A percentile compares a stretch with the other conserved stretches of the same genome.
phyloP scores from a whole-genome alignment of 1,140 invertebrate species.

The Drosophila busckii region DNA sequence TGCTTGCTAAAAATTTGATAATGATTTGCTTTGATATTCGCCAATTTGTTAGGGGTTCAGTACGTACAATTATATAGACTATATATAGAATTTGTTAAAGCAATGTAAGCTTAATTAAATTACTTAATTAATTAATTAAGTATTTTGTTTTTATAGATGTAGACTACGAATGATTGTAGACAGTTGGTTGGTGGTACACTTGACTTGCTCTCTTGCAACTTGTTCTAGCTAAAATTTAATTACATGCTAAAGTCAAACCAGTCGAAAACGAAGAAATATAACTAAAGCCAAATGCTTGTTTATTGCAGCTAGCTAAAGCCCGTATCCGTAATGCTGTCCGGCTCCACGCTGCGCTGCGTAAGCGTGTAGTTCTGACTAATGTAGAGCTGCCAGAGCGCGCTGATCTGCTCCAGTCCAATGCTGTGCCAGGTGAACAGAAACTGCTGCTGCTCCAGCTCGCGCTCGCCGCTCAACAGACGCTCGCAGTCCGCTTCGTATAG shows the following conservation, averaged over 20 bases:
- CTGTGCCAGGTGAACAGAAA: slow-evolving; percentile 83
- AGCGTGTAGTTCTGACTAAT: slow-evolving; percentile 34
- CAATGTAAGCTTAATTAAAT: too few relatives aligned
- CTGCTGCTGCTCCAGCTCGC: slow-evolving; percentile 46
- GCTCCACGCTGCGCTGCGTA: background rate
- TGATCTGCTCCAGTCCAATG: slow-evolving; percentile 79
- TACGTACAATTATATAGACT: background rate
- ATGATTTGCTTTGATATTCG: slow-evolving; percentile 1
- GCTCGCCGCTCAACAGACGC: slow-evolving; percentile 48
- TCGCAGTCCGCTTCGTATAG: slow-evolving; percentile 69
- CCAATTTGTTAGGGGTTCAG: background rate
- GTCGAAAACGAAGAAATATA: slow-evolving; percentile 12
- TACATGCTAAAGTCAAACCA: slow-evolving; percentile 43
- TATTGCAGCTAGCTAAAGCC: slow-evolving; percentile 44
- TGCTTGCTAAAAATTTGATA: slow-evolving; percentile 14
- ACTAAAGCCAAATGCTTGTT: slow-evolving; percentile 21
- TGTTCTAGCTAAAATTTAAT: slow-evolving; percentile 26
- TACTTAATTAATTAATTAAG: too few relatives aligned
- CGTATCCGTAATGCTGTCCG: slow-evolving; percentile 1
- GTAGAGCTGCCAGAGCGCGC: slow-evolving; percentile 77
- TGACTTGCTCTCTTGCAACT: slow-evolving; percentile 53
- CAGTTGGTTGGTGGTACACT: slow-evolving; percentile 75
- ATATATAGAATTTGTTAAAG: background rate
- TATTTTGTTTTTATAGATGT: slow-evolving; percentile 46
- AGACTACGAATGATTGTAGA: slow-evolving; percentile 76